Evolutionary conservation across 2,888 invertebrate genomes (phyloP), one percentile per base, ranked within the genome.

Genomic region (Drosophila acutilabella): DNA sequence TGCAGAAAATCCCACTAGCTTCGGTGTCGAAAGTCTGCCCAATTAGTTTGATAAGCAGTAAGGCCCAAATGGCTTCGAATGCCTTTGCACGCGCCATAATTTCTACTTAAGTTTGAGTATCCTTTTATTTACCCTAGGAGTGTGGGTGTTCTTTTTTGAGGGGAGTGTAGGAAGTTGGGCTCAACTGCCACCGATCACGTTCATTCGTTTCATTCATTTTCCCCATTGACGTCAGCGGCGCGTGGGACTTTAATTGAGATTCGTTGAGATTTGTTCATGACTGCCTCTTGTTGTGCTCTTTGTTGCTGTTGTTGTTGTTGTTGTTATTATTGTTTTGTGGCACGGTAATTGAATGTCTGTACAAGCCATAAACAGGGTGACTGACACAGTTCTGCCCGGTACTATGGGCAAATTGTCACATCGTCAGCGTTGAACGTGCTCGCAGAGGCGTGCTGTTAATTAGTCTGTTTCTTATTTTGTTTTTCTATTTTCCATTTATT

Each of bases 221-320:
- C 10, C 10, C 13, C 23, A 71, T 82, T 81, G 85, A 85, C 81
- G 81, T 81, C 81, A 81, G 44, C 23, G 65, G 18, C 77, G 81
- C 82, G 82, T 74, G 81, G 80, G 64, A 36, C 67, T 64, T 74
- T 65, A 76, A 76, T 76, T 78, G 50, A 41, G 59, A 58, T 47
- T 73, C 59, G 64, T 61, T 54, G 64, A 58, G 75, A 77, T 77
- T 77, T 61, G 20, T 54, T 61, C 26, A 45, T 54, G 38, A 45
- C 59, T 48, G 20, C 13, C 30, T 16, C n/a, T 33, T 30, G 16
- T 42, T 42, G 42, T 54, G 20, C 18, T 18, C 33, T 16, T 16
- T 38, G 8, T n/a, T n/a, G n/a, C n/a, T n/a, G n/a, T n/a, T n/a
- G n/a, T n/a, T n/a, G n/a, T 47, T 30, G 16, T 52, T 58, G 38